These are phyloP conservation scores for Hoplostethus mediterraneus DNA, from an alignment of 2,797 vertebrate species.

Conservation along the genomic window DNA sequence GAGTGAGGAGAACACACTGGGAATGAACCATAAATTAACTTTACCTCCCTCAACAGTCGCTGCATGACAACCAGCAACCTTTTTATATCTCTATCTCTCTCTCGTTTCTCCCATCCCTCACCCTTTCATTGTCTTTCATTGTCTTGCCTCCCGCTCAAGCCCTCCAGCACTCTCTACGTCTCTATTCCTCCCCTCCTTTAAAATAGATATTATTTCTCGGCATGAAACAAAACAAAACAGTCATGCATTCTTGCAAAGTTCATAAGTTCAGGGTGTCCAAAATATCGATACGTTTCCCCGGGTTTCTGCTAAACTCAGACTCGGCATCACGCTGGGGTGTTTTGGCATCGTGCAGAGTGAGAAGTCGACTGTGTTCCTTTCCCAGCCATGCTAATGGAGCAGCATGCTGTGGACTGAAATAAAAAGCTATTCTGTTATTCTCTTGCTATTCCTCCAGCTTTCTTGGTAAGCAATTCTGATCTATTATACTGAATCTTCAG, in stretches of 20 bases:
- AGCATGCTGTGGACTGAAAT: slow-evolving; percentile 36
- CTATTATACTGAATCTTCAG: slow-evolving; percentile 3
- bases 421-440: not conserved
- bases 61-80: slow-evolving; percentile 23
- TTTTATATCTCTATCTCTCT: slow-evolving; percentile 20
- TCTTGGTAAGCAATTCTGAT: slow-evolving; percentile 21
- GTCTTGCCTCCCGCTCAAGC: not conserved
- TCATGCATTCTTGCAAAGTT: slow-evolving; percentile 33
- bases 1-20: not conserved
- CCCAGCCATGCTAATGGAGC: slow-evolving; percentile 51
- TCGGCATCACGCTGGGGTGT: slow-evolving; percentile 31
- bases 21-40: slow-evolving; percentile 48
- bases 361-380: slow-evolving; percentile 46
- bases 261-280: slow-evolving; percentile 47
- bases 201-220: slow-evolving; percentile 2
- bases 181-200: not conserved
- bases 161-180: not conserved
- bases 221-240: slow-evolving; percentile 3
- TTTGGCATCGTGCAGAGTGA: slow-evolving; percentile 39
- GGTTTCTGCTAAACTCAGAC: not conserved
- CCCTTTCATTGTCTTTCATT: not conserved
- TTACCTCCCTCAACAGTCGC: slow-evolving; percentile 15
- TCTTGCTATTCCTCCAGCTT: slow-evolving; percentile 2
- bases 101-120: slow-evolving; percentile 6
- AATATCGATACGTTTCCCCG: slow-evolving; percentile 7